Conservation (phyloP, 2,797 vertebrate species). For the Sandelia bainsii region DNA sequence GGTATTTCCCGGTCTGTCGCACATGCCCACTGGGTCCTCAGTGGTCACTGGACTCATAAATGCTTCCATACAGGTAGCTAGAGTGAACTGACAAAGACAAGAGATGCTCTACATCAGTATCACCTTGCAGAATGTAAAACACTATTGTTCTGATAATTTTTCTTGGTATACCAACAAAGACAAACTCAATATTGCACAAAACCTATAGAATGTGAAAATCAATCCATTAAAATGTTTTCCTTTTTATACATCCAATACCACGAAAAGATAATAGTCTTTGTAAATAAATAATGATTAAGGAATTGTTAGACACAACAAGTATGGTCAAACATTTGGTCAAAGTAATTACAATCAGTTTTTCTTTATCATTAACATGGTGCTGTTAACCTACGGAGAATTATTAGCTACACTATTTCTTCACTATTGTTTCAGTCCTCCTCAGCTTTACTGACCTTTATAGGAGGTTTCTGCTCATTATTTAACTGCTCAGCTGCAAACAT, state of each 20-base stretch:
- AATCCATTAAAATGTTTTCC: not conserved
- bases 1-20: slow-evolving; percentile 66
- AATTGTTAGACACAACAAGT: not conserved
- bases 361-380: too few relatives aligned
- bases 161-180: not conserved
- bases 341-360: too few relatives aligned
- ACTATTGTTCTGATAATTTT: not conserved
- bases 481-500: not conserved
- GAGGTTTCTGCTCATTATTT: not conserved
- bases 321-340: not conserved
- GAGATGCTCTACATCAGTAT: not conserved
- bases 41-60: slow-evolving; percentile 75
- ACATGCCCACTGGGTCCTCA: slow-evolving; percentile 42
- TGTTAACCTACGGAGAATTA: too few relatives aligned
- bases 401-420: too few relatives aligned
- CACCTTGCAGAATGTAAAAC: slow-evolving; percentile 2
- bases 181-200: not conserved
- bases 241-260: not conserved
- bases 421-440: too few relatives aligned
- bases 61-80: slow-evolving; percentile 47
- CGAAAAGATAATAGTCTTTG: too few relatives aligned
- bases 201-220: not conserved
- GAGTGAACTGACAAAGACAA: slow-evolving; percentile 13
- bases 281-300: not conserved
- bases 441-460: too few relatives aligned